Conservation (phyloP, 2,888 invertebrate genomes). For the Miltochrista miniata region DNA sequence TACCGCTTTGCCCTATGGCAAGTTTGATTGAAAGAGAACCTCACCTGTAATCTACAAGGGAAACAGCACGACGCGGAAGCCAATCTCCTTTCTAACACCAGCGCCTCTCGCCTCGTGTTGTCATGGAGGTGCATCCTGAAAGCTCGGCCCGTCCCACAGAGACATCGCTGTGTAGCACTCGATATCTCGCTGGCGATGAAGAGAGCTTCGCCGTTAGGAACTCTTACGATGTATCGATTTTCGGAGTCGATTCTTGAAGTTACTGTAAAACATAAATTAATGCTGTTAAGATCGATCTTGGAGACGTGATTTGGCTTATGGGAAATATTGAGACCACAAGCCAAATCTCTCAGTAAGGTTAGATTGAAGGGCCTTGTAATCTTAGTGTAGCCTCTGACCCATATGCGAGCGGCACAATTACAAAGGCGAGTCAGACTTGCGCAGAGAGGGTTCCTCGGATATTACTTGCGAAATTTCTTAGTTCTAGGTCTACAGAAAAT, state of each 20-base stretch:
- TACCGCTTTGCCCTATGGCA: neutral
- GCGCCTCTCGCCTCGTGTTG: slow-evolving; percentile 91
- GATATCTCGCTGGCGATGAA: slow-evolving; percentile 89
- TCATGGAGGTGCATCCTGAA: slow-evolving; percentile 92
- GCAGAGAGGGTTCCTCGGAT: no score
- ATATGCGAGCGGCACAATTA: no score
- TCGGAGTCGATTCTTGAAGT: slow-evolving; percentile 86
- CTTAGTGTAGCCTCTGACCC: no score
- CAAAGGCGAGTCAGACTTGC: no score
- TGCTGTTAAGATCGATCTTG: no score
- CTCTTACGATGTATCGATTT: slow-evolving; percentile 88
- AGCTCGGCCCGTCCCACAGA: slow-evolving; percentile 89
- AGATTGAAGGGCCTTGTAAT: no score
- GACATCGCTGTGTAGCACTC: slow-evolving; percentile 83
- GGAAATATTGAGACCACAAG: no score
- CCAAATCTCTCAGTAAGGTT: no score
- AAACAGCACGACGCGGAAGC: slow-evolving; percentile 88
- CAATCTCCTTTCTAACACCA: slow-evolving; percentile 88
- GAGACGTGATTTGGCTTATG: no score
- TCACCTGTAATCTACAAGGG: slow-evolving; percentile 88
- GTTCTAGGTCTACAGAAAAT: no score
- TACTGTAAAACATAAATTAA: slow-evolving; percentile 60
- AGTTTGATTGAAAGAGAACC: neutral
- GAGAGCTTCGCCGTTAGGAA: slow-evolving; percentile 89
- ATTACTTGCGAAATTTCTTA: no score